Conservation (phyloP, 1,140 invertebrate species). For the Cataglyphis hispanica region DNA sequence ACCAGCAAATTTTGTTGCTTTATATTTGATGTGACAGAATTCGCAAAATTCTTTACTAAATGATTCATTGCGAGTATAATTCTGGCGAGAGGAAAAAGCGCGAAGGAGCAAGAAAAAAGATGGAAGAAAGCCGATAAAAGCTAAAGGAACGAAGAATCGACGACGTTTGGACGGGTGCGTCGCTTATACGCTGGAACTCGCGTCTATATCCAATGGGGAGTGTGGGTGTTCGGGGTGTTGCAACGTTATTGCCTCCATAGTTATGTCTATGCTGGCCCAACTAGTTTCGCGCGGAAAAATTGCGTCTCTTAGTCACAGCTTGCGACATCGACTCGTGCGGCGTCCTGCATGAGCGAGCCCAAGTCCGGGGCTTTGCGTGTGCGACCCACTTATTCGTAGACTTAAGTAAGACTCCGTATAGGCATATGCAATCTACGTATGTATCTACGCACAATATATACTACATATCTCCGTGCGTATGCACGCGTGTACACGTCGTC, state of each 20-base stretch:
- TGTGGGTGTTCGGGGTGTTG: conserved; percentile 82
- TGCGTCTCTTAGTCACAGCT: conserved; percentile 83
- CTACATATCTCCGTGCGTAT: neutral
- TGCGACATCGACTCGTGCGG: conserved; percentile 76
- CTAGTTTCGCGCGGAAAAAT: conserved; percentile 83
- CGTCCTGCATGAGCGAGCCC: conserved; percentile 79
- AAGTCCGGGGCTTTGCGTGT: conserved; percentile 76
- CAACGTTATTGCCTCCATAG: conserved; percentile 80
- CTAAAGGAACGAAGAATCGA: neutral
- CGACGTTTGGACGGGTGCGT: conserved; percentile 41
- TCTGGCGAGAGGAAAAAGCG: neutral
- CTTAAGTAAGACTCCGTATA: conserved; percentile 47
- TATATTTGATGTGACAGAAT: neutral
- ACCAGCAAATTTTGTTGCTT: neutral
- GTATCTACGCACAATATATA: conserved; percentile 6
- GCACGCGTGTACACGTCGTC: neutral
- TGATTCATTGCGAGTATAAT: neutral
- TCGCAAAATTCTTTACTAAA: neutral
- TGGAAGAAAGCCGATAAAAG: neutral
- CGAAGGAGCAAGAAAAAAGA: neutral
- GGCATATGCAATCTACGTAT: conserved; percentile 19
- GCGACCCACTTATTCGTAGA: conserved; percentile 77
- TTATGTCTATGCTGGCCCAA: conserved; percentile 78
- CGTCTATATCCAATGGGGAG: conserved; percentile 72
- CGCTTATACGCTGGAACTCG: conserved; percentile 57